phyloP scores from a whole-genome alignment of 2,113 vertebrate genomes.

The Cromileptes altivelis region DNA sequence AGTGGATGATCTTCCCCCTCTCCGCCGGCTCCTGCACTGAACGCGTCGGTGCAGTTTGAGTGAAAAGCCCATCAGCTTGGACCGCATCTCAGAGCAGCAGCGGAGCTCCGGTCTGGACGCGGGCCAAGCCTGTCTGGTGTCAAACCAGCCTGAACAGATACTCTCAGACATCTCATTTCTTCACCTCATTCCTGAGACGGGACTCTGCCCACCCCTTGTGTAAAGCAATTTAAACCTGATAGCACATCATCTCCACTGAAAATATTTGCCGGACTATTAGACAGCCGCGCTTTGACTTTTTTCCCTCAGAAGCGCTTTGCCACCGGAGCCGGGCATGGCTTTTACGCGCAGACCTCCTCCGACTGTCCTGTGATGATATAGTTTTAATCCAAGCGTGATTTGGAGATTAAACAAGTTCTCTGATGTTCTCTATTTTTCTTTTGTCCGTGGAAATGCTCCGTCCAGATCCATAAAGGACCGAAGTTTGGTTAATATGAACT shows the following conservation, averaged over 20 bases:
- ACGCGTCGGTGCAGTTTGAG: slow-evolving; percentile 37
- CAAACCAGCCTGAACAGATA: slow-evolving; percentile 86
- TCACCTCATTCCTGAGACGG: slow-evolving; percentile 82
- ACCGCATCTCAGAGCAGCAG: slow-evolving; percentile 58
- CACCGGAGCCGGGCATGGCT: slow-evolving; percentile 31
- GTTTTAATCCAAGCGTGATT: slow-evolving; percentile 8
- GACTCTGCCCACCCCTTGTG: slow-evolving; percentile 79
- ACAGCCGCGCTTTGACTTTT: slow-evolving; percentile 23
- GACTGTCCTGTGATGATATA: neutral
- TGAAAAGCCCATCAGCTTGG: slow-evolving; percentile 48
- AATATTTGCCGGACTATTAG: slow-evolving; percentile 57
- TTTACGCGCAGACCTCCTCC: slow-evolving; percentile 41
- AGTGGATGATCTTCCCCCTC: slow-evolving; percentile 1
- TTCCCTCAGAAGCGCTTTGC: slow-evolving; percentile 14
- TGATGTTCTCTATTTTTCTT: slow-evolving; percentile 18
- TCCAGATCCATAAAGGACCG: slow-evolving; percentile 72
- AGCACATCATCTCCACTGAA: slow-evolving; percentile 71
- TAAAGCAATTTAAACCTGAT: slow-evolving; percentile 81
- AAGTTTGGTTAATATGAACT: slow-evolving; percentile 90
- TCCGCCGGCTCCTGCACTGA: neutral
- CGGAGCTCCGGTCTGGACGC: slow-evolving; percentile 71
- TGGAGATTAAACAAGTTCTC: neutral
- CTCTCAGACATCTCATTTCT: slow-evolving; percentile 82
- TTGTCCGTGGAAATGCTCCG: slow-evolving; percentile 65
- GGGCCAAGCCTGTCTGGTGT: slow-evolving; percentile 81